Evolutionary conservation across 2,797 vertebrate species (phyloP).

Genomic region (Serranus cabrilla): DNA sequence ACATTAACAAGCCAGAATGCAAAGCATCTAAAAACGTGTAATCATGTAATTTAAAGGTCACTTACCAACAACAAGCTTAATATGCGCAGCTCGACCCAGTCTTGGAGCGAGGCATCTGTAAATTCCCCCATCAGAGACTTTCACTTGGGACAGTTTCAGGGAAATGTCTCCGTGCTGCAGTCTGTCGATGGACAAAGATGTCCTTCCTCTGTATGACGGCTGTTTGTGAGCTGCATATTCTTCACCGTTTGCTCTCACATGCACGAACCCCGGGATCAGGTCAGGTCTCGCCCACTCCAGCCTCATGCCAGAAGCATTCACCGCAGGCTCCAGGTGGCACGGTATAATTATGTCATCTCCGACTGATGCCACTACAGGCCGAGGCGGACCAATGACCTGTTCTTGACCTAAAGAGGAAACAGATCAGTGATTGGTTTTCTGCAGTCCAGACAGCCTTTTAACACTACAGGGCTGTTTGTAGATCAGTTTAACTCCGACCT

Average conservation of each 20-base stretch:
- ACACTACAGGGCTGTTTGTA: too few species aligned
- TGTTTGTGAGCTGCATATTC: neutral
- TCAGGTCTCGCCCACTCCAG: neutral
- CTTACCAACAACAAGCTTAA: constrained; percentile 41
- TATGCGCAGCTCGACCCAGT: too few species aligned
- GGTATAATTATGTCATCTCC: neutral
- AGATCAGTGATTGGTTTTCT: too few species aligned
- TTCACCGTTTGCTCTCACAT: too few species aligned
- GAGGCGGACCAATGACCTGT: neutral
- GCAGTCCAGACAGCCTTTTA: too few species aligned
- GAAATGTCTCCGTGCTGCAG: constrained; percentile 36
- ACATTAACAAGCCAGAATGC: too few species aligned
- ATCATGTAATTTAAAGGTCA: too few species aligned
- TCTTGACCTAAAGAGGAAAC: too few species aligned
- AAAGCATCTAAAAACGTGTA: too few species aligned
- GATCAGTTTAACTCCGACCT: too few species aligned
- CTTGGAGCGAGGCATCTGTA: constrained; percentile 41
- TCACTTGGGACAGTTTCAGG: constrained; percentile 20
- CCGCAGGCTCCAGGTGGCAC: neutral
- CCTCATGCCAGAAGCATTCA: neutral
- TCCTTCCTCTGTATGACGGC: constrained; percentile 25
- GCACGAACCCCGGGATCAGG: too few species aligned
- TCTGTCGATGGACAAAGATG: neutral
- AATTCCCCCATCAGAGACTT: constrained; percentile 8
- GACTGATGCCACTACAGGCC: neutral